phyloP scores from a whole-genome alignment of 1,140 invertebrate species.

The Reticulitermes speratus region DNA sequence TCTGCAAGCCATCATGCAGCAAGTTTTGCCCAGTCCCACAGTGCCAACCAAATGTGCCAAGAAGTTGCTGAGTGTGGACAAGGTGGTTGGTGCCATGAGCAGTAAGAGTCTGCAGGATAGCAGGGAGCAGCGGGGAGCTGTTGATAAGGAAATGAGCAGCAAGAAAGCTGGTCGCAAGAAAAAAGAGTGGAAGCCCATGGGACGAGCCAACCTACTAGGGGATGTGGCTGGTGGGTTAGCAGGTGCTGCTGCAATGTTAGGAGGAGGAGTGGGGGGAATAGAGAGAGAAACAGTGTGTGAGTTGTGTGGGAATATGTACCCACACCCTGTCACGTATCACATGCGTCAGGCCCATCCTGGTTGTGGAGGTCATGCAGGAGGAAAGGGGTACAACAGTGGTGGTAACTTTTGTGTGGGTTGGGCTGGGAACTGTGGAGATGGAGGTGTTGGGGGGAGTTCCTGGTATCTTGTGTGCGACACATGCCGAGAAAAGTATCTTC shows the following conservation, averaged over 20 bases:
- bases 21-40: conserved; percentile 51
- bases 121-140: conserved; percentile 16
- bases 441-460: conserved; percentile 75
- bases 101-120: neutral
- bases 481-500: conserved; percentile 81
- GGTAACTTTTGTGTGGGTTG: conserved; percentile 84
- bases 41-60: neutral
- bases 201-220: conserved; percentile 20
- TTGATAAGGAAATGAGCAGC: conserved; percentile 49
- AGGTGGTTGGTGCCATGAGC: neutral
- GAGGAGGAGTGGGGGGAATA: conserved; percentile 37
- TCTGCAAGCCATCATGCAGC: conserved; percentile 65
- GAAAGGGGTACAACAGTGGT: conserved; percentile 84
- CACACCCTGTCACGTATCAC: conserved; percentile 86
- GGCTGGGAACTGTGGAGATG: conserved; percentile 86
- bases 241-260: neutral
- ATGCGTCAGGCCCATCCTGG: conserved; percentile 88
- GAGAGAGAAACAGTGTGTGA: conserved; percentile 74
- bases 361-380: conserved; percentile 81
- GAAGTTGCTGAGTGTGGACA: neutral
- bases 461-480: conserved; percentile 92
- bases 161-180: conserved; percentile 58
- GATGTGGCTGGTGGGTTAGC: neutral
- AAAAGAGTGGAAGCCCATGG: conserved; percentile 54
- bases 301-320: conserved; percentile 74